phyloP scores from a whole-genome alignment of 2,888 invertebrate genomes.

The Dione juno region DNA sequence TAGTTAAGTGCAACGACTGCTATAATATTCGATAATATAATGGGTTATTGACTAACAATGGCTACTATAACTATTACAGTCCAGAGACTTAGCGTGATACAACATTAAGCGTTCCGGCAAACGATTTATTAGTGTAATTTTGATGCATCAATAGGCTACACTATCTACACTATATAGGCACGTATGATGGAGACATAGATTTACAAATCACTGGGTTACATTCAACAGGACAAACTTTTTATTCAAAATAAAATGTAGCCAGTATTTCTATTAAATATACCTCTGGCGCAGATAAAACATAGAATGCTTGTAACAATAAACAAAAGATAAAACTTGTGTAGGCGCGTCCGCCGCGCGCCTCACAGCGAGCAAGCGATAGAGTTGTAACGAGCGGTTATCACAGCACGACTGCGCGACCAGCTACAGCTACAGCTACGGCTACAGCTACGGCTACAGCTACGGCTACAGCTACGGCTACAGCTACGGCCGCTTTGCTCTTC shows the following conservation, averaged over 20 bases:
- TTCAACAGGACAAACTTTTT: background rate
- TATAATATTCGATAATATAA: too few species aligned
- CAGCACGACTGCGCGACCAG: background rate
- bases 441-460: too few species aligned
- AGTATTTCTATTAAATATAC: background rate
- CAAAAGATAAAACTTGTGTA: constrained; percentile 15
- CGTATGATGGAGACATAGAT: too few species aligned
- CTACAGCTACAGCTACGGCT: too few species aligned
- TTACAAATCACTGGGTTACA: too few species aligned
- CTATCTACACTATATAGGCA: too few species aligned
- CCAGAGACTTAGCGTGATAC: background rate
- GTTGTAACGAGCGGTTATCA: background rate
- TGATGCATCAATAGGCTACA: too few species aligned
- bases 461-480: background rate
- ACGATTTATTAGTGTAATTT: background rate
- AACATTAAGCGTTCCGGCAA: background rate
- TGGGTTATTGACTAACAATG: too few species aligned
- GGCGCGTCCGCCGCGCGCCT: constrained; percentile 3
- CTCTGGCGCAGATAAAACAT: background rate
- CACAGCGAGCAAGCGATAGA: background rate
- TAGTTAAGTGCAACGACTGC: too few species aligned
- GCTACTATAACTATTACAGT: background rate
- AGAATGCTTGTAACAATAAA: constrained; percentile 4
- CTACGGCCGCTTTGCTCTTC: too few species aligned
- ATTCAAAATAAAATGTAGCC: background rate